Evolutionary conservation across 2,113 vertebrate genomes (phyloP), one percentile per base, ranked within the genome.

Genomic region (Tenrec ecaudatus): DNA sequence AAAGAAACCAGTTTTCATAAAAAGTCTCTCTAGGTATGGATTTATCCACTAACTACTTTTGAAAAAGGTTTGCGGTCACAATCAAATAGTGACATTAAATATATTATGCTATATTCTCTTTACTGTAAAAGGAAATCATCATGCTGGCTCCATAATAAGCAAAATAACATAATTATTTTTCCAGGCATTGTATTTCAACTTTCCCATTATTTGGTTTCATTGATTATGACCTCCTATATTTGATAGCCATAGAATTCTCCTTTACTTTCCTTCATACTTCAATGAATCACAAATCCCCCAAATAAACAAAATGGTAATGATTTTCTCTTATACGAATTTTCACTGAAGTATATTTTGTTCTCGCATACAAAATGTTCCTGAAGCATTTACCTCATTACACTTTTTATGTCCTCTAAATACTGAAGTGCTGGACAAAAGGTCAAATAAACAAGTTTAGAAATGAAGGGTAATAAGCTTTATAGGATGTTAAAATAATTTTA

Each of bases 391-490:
- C 94, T 81, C 64, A 77, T 80, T 93, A 36, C 64, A 92, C 36
- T 90, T 94, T 93, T 81, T 71, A 27, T 79, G 40, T 92, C 71
- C 77, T 73, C 68, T 88, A 89, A 95, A 83, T 53, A 76, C 58
- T 31, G 33, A 94, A 43, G 3, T 81, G 9, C n/a, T 76, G 15
- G 58, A 85, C 86, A 71, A 69, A 93, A 90, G 47, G 23, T 88
- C 58, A 93, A 86, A 33, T 71, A 86, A 95, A 82, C 20, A 94
- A 33, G 15, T 88, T 88, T 80, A 88, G 38, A 96, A 91, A 93
- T 17, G 78, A 91, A 89, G 31, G 10, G 14, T 83, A 80, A 68
- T 85, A 85, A 82, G 11, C 11, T 43, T 79, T 36, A 80, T 1
- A 68, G 27, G 1, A 60, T 92, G 95, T 90, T 22, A 3, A 77